Conservation (phyloP, 2,797 vertebrate species). For the Xenentodon cancila region DNA sequence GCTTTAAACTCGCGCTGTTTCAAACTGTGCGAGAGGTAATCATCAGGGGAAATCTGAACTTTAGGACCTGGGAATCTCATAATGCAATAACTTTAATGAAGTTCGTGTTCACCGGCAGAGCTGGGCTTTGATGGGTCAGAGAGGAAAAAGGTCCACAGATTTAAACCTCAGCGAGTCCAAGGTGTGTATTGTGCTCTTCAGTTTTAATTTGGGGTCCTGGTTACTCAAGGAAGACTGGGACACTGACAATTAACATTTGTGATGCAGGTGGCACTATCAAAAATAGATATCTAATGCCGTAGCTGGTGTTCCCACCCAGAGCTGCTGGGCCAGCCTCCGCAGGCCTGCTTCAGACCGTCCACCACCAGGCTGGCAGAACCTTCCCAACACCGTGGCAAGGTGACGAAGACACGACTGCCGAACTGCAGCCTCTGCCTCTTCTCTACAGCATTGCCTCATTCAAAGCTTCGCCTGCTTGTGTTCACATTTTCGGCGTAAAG, state of each 20-base stretch:
- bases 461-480: background rate
- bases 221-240: background rate
- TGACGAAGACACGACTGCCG: too few species aligned
- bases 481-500: background rate
- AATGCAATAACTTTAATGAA: conserved; percentile 12
- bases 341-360: too few species aligned
- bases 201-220: conserved; percentile 8
- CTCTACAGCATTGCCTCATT: background rate
- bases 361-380: too few species aligned
- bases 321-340: too few species aligned
- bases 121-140: background rate
- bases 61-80: conserved; percentile 9
- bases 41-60: conserved; percentile 43
- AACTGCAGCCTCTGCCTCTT: background rate
- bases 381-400: too few species aligned
- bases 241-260: background rate
- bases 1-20: conserved; percentile 17
- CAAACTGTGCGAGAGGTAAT: conserved; percentile 10
- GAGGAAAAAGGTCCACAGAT: background rate
- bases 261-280: background rate
- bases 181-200: conserved; percentile 42
- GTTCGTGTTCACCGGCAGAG: conserved; percentile 15
- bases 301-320: too few species aligned
- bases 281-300: background rate
- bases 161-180: background rate